phyloP scores from a whole-genome alignment of 2,113 vertebrate genomes.

The Solenodon paradoxus region DNA sequence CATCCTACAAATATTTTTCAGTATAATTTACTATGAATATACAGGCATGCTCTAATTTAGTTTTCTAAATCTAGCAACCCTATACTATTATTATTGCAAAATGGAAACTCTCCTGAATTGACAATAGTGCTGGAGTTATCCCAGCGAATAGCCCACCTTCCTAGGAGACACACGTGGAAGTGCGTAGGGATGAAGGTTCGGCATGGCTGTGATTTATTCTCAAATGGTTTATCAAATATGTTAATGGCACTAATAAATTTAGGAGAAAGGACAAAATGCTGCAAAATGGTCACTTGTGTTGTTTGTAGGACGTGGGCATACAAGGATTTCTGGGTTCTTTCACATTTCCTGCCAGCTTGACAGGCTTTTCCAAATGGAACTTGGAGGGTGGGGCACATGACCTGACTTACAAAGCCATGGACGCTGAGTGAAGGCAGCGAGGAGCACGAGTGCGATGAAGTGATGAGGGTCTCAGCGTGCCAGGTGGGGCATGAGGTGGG shows the following conservation, averaged over 20 bases:
- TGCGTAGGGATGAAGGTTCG: background rate
- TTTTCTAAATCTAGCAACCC: background rate
- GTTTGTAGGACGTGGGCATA: background rate
- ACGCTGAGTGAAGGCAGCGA: background rate
- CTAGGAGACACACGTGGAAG: background rate
- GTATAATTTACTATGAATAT: no score
- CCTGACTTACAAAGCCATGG: background rate
- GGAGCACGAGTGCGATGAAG: background rate
- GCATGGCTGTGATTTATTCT: background rate
- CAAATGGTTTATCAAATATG: background rate
- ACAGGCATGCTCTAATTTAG: background rate
- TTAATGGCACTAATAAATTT: background rate
- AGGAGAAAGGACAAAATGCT: background rate
- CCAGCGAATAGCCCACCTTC: background rate
- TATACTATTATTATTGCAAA: background rate
- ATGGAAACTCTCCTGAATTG: background rate
- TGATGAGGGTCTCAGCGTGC: background rate
- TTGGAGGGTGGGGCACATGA: background rate
- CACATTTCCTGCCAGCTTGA: background rate
- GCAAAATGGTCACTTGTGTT: background rate
- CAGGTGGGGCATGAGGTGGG: background rate
- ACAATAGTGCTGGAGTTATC: background rate
- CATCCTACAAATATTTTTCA: no score
- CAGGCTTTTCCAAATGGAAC: background rate
- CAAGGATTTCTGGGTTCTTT: background rate